Evolutionary conservation across 1,140 invertebrate species (phyloP).

Genomic region (Rhyzopertha dominica): DNA sequence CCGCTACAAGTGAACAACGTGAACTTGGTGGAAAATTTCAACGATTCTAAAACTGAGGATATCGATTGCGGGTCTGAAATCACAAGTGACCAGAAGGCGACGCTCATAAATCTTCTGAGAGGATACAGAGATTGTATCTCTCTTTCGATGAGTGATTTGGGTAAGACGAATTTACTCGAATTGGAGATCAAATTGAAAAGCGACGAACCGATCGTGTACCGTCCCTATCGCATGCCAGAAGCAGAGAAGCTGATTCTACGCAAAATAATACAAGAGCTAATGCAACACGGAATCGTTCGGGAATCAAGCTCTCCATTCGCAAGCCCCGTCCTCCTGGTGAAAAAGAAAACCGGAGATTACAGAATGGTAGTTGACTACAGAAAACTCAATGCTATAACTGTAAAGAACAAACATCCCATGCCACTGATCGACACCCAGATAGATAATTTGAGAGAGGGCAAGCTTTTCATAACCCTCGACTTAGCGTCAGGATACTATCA

Average conservation of each 20-base stretch:
- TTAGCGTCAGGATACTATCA: conserved; percentile 46
- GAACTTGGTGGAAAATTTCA: too few species aligned
- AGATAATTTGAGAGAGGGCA: conserved; percentile 37
- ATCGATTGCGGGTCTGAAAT: too few species aligned
- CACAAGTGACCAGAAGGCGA: too few species aligned
- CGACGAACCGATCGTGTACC: neutral
- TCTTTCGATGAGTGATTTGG: neutral
- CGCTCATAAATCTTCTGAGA: too few species aligned
- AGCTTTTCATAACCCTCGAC: conserved; percentile 48
- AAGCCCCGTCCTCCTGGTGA: conserved; percentile 25
- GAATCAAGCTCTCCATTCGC: conserved; percentile 26
- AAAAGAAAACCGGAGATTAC: conserved; percentile 28
- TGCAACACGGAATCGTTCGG: conserved; percentile 22
- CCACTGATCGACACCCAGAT: conserved; percentile 47
- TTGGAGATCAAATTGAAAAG: neutral
- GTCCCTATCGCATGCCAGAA: neutral
- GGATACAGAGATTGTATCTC: too few species aligned
- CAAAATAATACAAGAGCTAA: neutral
- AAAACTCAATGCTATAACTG: conserved; percentile 17
- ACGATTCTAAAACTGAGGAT: too few species aligned
- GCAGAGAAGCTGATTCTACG: neutral
- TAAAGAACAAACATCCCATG: conserved; percentile 25
- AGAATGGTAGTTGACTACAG: conserved; percentile 41
- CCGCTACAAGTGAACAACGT: too few species aligned
- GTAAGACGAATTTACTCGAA: neutral